Conservation (phyloP, 2,113 vertebrate species). For the Callospermophilus lateralis region DNA sequence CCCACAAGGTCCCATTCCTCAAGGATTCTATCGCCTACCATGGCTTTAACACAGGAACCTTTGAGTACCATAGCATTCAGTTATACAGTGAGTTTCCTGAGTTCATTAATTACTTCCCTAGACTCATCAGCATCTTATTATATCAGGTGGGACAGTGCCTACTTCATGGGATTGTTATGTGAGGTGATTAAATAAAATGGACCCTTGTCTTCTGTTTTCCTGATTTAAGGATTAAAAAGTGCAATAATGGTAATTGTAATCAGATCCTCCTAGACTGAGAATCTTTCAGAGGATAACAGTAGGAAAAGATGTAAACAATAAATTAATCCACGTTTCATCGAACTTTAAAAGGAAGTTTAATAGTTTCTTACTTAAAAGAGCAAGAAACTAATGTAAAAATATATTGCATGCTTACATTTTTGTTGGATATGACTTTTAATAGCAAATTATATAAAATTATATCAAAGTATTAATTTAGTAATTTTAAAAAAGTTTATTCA, state of each 20-base stretch:
- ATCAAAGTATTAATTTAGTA: background rate
- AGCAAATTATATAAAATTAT: background rate
- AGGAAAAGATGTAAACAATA: background rate
- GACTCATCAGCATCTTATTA: background rate
- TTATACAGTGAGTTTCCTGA: background rate
- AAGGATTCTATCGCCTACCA: background rate
- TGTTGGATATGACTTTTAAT: background rate
- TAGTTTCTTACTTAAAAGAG: background rate
- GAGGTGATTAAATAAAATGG: background rate
- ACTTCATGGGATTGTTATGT: background rate
- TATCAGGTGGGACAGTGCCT: background rate
- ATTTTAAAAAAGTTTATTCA: background rate
- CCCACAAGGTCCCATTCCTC: background rate
- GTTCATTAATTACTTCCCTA: background rate
- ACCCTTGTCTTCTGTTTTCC: background rate
- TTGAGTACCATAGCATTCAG: background rate
- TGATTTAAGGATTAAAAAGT: background rate
- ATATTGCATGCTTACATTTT: background rate
- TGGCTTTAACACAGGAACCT: background rate
- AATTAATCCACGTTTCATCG: background rate
- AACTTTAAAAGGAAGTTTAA: background rate
- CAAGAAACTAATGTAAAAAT: background rate
- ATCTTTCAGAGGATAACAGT: background rate
- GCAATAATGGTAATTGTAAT: background rate
- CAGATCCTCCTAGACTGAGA: background rate